Base-by-base conservation (phyloP, 2,888 invertebrate genomes). In the Opisthograptis luteolata region DNA sequence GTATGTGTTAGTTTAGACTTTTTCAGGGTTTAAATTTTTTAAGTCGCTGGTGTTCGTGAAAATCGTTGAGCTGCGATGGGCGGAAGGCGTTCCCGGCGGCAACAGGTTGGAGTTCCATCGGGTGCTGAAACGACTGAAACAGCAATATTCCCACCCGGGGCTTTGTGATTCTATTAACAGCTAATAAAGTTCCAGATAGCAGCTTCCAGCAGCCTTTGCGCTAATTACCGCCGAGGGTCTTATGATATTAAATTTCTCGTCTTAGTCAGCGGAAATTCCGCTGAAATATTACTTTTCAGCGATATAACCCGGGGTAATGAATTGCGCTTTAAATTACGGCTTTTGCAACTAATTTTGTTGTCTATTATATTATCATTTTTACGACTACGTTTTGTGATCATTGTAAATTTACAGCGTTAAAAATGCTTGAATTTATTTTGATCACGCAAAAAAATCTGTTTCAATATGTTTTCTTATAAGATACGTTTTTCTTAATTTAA, bases 81-180 rank as follows among this genome's bases (percentile, higher is more conserved):
- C 89, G 89, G 84, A 87, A 89, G 89, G 89, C 89, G 89, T 81
- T 81, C 73, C 87, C 87, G 82, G 50, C 83, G 84, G 87, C 89
- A 90, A 89, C 89, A 89, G 89, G 89, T 89, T 84, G 87, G 51
- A 43, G 51, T 53, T 51, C 47, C 67, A 67, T 35, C 70, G 75
- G 69, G 55, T 71, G 73, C 50, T 44, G 44, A 40, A 71, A 70
- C 64, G 71, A 48, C 70, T 64, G 70, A 61, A 64, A 53, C 64
- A 55, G 39, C 66, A 62, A 44, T 51, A 62, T 58, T 60, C 62
- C 73, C 82, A 76, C 78, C 79, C 75, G 81, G 70, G 73, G 68
- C 68, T 72, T 66, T 62, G 68, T 76, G 67, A 79, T 84, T 85
- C 78, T 79, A 81, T 86, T 83, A 84, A 81, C 80, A 70, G 76